These are phyloP conservation scores for Anarhynchus alexandrinus DNA, from an alignment of 2,113 vertebrate genomes.

Conservation along the genomic window DNA sequence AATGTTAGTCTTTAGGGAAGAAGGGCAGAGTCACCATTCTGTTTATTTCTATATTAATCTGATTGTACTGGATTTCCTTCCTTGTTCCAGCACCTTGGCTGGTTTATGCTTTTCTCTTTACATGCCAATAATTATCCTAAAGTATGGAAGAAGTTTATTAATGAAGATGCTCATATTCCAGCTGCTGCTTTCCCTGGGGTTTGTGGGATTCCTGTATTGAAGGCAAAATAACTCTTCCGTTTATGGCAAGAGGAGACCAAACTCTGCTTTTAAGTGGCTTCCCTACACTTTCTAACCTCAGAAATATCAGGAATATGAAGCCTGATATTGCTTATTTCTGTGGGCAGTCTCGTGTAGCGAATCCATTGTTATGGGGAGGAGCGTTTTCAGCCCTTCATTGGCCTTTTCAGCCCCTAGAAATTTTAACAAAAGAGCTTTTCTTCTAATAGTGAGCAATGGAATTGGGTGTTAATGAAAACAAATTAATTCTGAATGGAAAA, in stretches of 20 bases:
- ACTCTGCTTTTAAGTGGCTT: neutral
- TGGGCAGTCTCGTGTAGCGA: neutral
- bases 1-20: neutral
- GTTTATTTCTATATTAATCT: neutral
- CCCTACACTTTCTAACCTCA: neutral
- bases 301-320: neutral
- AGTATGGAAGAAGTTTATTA: neutral
- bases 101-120: neutral
- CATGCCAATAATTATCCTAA: neutral
- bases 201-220: neutral
- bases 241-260: neutral
- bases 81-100: neutral
- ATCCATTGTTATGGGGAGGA: neutral
- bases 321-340: neutral
- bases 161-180: neutral
- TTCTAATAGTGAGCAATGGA: slow-evolving; percentile 11
- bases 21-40: neutral
- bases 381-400: neutral
- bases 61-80: neutral
- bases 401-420: slow-evolving; percentile 18
- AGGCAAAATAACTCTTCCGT: neutral
- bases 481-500: slow-evolving; percentile 65
- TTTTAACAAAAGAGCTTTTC: slow-evolving; percentile 49
- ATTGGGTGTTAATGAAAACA: slow-evolving; percentile 60
- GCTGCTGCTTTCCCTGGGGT: neutral